Evolutionary conservation across 2,888 invertebrate species (phyloP), one percentile per base, ranked within the genome.

Genomic region (Sarcophaga subvicina): DNA sequence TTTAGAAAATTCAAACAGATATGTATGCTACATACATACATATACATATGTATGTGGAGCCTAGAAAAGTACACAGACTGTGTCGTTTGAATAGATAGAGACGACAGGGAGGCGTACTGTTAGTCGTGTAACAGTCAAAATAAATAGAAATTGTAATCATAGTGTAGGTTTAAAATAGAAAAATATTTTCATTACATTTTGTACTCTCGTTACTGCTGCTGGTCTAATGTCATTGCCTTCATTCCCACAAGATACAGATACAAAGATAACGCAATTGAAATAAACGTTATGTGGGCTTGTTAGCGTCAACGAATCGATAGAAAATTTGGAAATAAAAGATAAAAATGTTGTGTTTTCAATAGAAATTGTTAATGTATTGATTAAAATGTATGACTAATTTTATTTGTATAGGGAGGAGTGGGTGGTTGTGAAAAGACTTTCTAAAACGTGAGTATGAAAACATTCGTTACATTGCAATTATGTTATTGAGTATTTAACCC

Each of bases 131-230:
- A 69, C 22, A 78, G 69, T 62, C 64, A 75, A 1, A 4, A 71
- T 66, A 69, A 25, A 72, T 71, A 72, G 71, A 64, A 83, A 83
- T 72, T 59, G 69, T 80, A 86, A 83, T 86, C 83, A 80, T 54
- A 80, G 67, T 72, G 80, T 86, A 69, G 80, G 77, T 77, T 83
- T 83, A 47, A 72, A 80, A 77, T 83, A 69, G 72, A 73, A 81
- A 64, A 78, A 73, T 64, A 70, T 75, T 81, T 78, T 63, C 71
- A 60, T 69, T 81, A 27, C 20, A 72, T 17, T 83, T 72, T 71
- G 76, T 62, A 49, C 17, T 60, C 14, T 11, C 45, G 20, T 6
- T 49, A 25, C 66, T 69, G 67, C 14, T 62, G 22, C 49, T 75
- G 20, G 20, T 54, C 4, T 60, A 22, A 25, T 71, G 71, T 73